These are phyloP conservation scores for Tenthredo distinguenda DNA, from an alignment of 2,888 invertebrate genomes.

Conservation along the genomic window DNA sequence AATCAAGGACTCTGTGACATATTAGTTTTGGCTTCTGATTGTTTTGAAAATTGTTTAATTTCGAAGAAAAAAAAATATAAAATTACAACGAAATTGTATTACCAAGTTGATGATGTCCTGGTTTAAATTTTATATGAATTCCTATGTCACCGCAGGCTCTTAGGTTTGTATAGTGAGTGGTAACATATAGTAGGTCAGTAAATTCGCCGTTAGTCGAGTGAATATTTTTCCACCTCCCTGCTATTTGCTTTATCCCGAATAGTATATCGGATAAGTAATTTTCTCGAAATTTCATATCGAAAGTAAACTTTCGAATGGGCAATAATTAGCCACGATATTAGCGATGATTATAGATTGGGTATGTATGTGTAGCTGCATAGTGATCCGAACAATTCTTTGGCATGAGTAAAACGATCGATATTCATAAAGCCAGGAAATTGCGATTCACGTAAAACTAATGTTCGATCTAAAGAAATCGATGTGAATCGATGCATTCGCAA, in stretches of 20 bases:
- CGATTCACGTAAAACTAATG: background rate
- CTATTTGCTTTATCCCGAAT: background rate
- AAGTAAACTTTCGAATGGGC: background rate
- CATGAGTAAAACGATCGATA: background rate
- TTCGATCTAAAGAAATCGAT: background rate
- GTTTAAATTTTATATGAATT: background rate
- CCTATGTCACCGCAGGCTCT: background rate
- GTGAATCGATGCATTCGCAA: background rate
- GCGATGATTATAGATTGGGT: too few relatives aligned
- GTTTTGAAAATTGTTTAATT: background rate
- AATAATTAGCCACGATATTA: background rate
- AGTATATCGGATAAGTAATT: background rate
- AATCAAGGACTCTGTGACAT: too few relatives aligned
- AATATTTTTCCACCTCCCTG: background rate
- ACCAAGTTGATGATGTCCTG: background rate
- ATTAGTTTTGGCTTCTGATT: too few relatives aligned
- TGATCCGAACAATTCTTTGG: background rate
- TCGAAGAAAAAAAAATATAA: background rate
- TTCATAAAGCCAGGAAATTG: background rate
- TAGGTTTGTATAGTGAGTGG: background rate
- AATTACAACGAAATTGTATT: background rate
- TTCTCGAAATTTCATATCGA: background rate
- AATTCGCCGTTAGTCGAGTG: constrained; percentile 29
- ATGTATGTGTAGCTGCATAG: background rate
- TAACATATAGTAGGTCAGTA: constrained; percentile 13